Base-by-base conservation (phyloP, 1,140 invertebrate species). In the Lordiphosa clarofinis region DNA sequence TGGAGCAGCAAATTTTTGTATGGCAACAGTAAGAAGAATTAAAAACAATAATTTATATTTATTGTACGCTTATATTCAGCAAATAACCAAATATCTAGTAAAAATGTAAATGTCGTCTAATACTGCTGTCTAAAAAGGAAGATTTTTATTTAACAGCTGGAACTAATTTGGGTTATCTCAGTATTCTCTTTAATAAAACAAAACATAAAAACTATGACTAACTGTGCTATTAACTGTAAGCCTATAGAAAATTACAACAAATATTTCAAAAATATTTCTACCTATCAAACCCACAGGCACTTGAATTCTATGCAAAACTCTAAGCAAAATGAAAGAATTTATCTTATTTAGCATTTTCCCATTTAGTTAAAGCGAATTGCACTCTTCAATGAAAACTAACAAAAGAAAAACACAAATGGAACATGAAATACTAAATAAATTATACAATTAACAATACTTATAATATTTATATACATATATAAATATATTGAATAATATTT, bases 161-260 rank as follows among this genome's bases (percentile, higher is more conserved):
- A 64, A 70, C 49, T 44, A 39, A 38, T 48, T 47, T 53, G 7
- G 28, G 43, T 54, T 59, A 19, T 24, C 38, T 46, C 55, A 57
- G 36, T 48, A 57, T 55, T 57, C 52, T 42, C 53, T 62, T 47
- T 2, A 52, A 57, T 43, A 10, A 53, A 37, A 56, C 53, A 15
- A n/a, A 55, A 31, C 28, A 31, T 31, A 31, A 31, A 53, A 46
- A 86, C 71, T 84, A 86, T 84, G 65, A 68, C 75, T 73, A 86
- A 76, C 81, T 86, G 81, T 86, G 81, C 81, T 86, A 86, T 82
- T 86, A 86, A 86, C 60, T 81, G 68, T 86, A 86, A 86, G 81
- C 75, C 70, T 62, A 76, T 49, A 42, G 13, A 65, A 61, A 53
- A 15, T 15, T 37, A 24, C 15, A 21, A 46, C 39, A 61, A 31